phyloP scores from a whole-genome alignment of 2,113 vertebrate genomes.

The Lepisosteus osseus region DNA sequence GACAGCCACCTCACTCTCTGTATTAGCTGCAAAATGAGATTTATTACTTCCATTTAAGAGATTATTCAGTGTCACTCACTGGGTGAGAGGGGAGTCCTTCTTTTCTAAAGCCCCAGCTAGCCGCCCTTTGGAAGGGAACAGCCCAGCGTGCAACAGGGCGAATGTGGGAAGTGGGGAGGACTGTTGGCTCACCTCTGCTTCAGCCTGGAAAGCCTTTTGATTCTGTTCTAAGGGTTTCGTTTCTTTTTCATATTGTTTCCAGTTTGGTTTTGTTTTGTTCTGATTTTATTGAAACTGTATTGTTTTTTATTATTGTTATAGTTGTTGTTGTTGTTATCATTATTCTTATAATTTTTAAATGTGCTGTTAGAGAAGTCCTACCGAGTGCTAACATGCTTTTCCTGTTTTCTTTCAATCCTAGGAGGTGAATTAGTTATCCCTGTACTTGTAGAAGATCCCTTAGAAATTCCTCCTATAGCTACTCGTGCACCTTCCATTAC shows the following conservation, averaged over 20 bases:
- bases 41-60: not conserved
- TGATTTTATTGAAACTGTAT: slow-evolving; percentile 50
- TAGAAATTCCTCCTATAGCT: slow-evolving; percentile 92
- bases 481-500: slow-evolving; percentile 95
- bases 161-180: not conserved
- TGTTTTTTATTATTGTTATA: slow-evolving; percentile 53
- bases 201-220: slow-evolving; percentile 71
- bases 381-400: slow-evolving; percentile 46
- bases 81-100: not conserved
- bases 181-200: slow-evolving; percentile 53
- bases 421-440: slow-evolving; percentile 98
- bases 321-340: slow-evolving; percentile 36
- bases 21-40: not conserved
- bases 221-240: slow-evolving; percentile 41
- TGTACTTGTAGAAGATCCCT: slow-evolving; percentile 95
- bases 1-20: not conserved
- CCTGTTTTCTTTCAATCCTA: slow-evolving; percentile 73
- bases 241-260: slow-evolving; percentile 50
- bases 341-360: slow-evolving; percentile 33
- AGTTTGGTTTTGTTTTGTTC: slow-evolving; percentile 59
- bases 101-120: not conserved
- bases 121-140: not conserved
- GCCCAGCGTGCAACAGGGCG: not conserved
- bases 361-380: not conserved
- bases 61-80: not conserved